Base-by-base conservation (phyloP, 2,888 invertebrate species). In the Gastrophysa polygoni region DNA sequence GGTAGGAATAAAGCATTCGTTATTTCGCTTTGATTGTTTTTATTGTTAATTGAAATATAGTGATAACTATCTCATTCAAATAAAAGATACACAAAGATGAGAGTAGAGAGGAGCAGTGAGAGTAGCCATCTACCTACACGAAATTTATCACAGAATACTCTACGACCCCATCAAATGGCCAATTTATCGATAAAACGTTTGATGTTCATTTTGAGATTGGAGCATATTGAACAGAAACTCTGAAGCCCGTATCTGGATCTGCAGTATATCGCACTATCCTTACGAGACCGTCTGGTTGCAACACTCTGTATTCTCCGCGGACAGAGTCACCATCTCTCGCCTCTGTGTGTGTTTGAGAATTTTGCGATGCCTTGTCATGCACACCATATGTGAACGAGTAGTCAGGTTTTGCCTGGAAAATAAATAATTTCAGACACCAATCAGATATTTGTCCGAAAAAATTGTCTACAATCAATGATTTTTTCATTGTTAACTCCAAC, bases 371-470 rank as follows among this genome's bases (percentile, higher is more conserved):
- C 4, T 89, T 89, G 80, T 92, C 91, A 72, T 90, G 88, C 32
- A 92, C 89, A 52, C 91, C 91, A 74, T 91, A 92, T 0, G 89
- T 86, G 80, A 90, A 92, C 43, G 86, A 85, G 75, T 92, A 92
- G 78, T 91, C 90, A 14, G 91, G 91, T 76, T 88, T 88, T 1
- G 90, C 91, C 89, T 89, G 71, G 47, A 68, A 66, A 14, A 47
- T n/a, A n/a, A n/a, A n/a, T n/a, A n/a, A n/a, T n/a, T n/a, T n/a
- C n/a, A n/a, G n/a, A n/a, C n/a, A n/a, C n/a, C n/a, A n/a, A n/a
- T n/a, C n/a, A n/a, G n/a, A n/a, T n/a, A n/a, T n/a, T n/a, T n/a
- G n/a, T n/a, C n/a, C n/a, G n/a, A n/a, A n/a, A n/a, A n/a, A n/a
- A n/a, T n/a, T n/a, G n/a, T n/a, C n/a, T n/a, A n/a, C n/a, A n/a